phyloP scores from a whole-genome alignment of 2,888 invertebrate species.

The Xanthia icteritia region DNA sequence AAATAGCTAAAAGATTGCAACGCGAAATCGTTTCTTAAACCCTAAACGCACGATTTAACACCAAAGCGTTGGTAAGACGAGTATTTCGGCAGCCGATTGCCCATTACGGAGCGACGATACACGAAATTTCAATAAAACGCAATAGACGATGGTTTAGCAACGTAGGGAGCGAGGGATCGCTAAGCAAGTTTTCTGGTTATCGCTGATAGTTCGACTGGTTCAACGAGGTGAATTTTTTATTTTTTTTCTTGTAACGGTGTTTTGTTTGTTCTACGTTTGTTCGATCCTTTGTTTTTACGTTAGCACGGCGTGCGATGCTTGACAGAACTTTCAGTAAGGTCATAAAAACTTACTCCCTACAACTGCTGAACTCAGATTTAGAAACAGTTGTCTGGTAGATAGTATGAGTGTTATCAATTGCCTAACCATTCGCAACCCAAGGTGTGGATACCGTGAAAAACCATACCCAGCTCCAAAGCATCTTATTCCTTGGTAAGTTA shows the following conservation, averaged over 20 bases:
- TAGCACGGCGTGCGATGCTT: constrained; percentile 6
- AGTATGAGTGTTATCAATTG: background rate
- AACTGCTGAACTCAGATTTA: constrained; percentile 4
- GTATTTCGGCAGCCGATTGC: constrained; percentile 83
- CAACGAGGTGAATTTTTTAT: constrained; percentile 58
- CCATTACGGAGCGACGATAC: constrained; percentile 83
- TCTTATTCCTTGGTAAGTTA: constrained; percentile 45
- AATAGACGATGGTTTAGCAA: constrained; percentile 67
- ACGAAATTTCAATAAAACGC: constrained; percentile 87
- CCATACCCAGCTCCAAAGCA: background rate
- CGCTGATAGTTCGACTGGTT: constrained; percentile 56
- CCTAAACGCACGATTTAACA: constrained; percentile 83
- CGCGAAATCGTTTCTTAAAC: constrained; percentile 75
- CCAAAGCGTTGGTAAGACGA: constrained; percentile 71
- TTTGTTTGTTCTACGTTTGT: constrained; percentile 33
- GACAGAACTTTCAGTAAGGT: constrained; percentile 15
- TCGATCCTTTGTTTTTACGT: constrained; percentile 23
- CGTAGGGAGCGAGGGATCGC: constrained; percentile 41
- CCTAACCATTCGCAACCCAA: background rate
- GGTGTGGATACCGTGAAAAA: background rate
- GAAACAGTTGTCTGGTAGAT: background rate
- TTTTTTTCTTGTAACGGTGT: constrained; percentile 23
- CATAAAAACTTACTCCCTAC: background rate
- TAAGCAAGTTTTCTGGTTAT: constrained; percentile 58
- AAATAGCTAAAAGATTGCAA: constrained; percentile 76